Base-by-base conservation (phyloP, 2,888 invertebrate species). In the Ctenicera cuprea region DNA sequence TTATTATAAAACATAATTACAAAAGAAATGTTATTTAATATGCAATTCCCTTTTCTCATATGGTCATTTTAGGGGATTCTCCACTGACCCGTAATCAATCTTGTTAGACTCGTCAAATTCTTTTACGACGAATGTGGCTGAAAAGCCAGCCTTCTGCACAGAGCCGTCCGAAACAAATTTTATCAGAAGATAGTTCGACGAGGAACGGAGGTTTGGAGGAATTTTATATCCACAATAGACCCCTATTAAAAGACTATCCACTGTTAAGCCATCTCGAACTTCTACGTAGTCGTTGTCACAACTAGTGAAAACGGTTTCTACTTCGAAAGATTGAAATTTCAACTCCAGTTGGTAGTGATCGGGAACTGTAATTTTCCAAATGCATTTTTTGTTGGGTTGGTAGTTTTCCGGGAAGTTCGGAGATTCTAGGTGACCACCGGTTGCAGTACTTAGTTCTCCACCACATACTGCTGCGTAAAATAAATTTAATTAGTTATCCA, bases 321-420 rank as follows among this genome's bases (percentile, higher is more conserved):
- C 95, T 90, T 99, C 98, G 87, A 99, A 99, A 0, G 97, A 97
- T 84, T 98, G 97, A 88, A 99, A 98, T 84, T 96, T 94, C 57
- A 99, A 89, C 0, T 97, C 97, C 62, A 91, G 90, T 87, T 95
- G 94, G 85, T 92, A 95, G 70, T 93, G 94, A 84, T 94, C 94
- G 1, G 97, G 97, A 0, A 98, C 98, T 0, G 96, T 94, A 38
- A 99, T 93, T 83, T 93, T 93, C 99, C 99, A 99, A 48, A 98
- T 91, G 86, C 99, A 99, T 80, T 97, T 96, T 84, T 98, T 98
- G 85, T 96, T 97, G 0, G 96, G 94, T 81, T 97, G 94, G 87
- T 99, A 99, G 83, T 98, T 97, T 82, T 99, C 96, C 0, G 99
- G 99, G 86, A 97, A 99, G 88, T 98, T 98, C 0, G 99, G 99